These are phyloP conservation scores for Ochlodes sylvanus DNA, from an alignment of 2,888 invertebrate species.

Conservation along the genomic window DNA sequence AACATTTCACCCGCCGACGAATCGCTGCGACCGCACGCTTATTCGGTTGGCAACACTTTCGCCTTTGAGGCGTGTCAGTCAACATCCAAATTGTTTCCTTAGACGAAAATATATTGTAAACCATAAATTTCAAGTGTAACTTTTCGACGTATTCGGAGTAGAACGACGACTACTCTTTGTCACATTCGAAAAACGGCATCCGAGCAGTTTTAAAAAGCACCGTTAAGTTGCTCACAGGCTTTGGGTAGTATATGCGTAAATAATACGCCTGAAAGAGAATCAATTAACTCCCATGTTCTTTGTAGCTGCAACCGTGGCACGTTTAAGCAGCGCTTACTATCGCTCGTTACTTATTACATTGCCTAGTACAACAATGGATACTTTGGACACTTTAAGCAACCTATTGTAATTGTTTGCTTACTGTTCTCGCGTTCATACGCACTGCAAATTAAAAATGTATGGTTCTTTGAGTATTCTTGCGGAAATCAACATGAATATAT, in stretches of 20 bases:
- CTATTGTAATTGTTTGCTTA: conserved; percentile 65
- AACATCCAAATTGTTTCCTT: conserved; percentile 47
- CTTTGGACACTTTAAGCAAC: conserved; percentile 64
- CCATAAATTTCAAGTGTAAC: conserved; percentile 47
- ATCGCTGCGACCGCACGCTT: conserved; percentile 54
- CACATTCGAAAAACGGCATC: conserved; percentile 40
- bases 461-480: conserved; percentile 3
- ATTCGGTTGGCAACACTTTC: conserved; percentile 77
- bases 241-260: neutral
- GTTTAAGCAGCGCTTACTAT: conserved; percentile 26
- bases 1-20: conserved; percentile 72
- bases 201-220: conserved; percentile 19
- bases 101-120: conserved; percentile 53
- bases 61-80: conserved; percentile 62
- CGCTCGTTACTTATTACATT: conserved; percentile 43
- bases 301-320: conserved; percentile 19
- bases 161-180: conserved; percentile 50
- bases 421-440: conserved; percentile 54
- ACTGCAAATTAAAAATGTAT: conserved; percentile 41
- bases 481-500: neutral
- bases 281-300: conserved; percentile 27
- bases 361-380: conserved; percentile 63
- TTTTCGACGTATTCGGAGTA: conserved; percentile 52
- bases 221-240: neutral
- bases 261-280: conserved; percentile 16